These are phyloP conservation scores for Gastrophysa polygoni DNA, from an alignment of 2,888 invertebrate genomes.

Conservation along the genomic window DNA sequence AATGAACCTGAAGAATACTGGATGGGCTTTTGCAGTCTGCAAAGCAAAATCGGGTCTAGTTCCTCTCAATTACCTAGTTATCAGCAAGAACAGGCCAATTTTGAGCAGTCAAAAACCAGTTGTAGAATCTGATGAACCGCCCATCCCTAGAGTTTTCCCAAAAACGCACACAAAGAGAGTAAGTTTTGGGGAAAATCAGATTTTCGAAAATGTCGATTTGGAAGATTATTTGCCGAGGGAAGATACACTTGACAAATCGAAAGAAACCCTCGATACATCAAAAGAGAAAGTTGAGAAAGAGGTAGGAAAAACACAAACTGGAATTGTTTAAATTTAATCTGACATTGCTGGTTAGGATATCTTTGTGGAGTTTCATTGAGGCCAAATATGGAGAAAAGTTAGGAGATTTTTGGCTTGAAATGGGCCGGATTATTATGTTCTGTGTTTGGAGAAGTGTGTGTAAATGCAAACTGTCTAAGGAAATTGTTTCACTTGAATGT, in stretches of 20 bases:
- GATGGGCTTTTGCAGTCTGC: conserved; percentile 72
- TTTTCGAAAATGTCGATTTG: conserved; percentile 51
- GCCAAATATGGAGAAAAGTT: background rate
- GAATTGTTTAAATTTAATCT: conserved; percentile 2
- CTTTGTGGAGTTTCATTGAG: background rate
- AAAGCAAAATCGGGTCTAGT: conserved; percentile 67
- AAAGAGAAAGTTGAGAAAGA: background rate
- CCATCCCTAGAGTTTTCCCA: conserved; percentile 34
- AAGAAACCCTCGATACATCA: conserved; percentile 27
- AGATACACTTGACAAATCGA: conserved; percentile 8
- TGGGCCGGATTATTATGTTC: too few species aligned
- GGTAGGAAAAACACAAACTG: background rate
- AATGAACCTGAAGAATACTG: conserved; percentile 66
- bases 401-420: too few species aligned
- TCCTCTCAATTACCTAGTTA: conserved; percentile 66
- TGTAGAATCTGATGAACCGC: conserved; percentile 15
- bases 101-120: conserved; percentile 5
- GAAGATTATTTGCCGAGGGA: conserved; percentile 40
- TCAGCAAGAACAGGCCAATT: conserved; percentile 44
- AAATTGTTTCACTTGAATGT: too few species aligned
- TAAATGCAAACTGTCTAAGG: too few species aligned
- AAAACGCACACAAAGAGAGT: conserved; percentile 52
- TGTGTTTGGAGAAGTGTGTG: too few species aligned
- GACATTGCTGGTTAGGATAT: conserved; percentile 2
- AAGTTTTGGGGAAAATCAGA: conserved; percentile 55